Conservation (phyloP, 2,888 invertebrate genomes). For the Elysia crispata region DNA sequence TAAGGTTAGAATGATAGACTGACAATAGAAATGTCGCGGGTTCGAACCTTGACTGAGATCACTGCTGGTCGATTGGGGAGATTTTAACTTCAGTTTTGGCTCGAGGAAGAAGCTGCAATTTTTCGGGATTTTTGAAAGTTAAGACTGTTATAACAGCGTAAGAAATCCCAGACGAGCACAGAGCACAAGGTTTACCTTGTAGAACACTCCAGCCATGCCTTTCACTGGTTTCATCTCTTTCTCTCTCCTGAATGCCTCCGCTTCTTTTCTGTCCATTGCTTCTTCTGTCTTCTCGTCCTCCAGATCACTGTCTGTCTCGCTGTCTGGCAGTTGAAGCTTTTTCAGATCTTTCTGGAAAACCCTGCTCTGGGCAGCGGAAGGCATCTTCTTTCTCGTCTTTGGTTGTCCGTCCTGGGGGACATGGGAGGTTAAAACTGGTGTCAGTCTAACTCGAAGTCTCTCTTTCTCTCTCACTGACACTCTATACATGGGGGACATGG, state of each 20-base stretch:
- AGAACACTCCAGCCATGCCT: constrained; percentile 72
- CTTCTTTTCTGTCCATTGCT: constrained; percentile 38
- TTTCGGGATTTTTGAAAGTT: too few relatives aligned
- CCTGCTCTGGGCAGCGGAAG: constrained; percentile 64
- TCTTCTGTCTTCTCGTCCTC: constrained; percentile 59
- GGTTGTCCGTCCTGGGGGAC: not conserved
- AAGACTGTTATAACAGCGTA: too few relatives aligned
- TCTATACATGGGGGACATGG: too few relatives aligned
- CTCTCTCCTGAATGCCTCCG: constrained; percentile 61
- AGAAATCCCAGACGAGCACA: too few relatives aligned
- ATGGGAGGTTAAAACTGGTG: not conserved
- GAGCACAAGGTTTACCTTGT: constrained; percentile 69
- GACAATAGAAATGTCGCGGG: too few relatives aligned
- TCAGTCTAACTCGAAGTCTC: not conserved
- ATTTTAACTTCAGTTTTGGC: too few relatives aligned
- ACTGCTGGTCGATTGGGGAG: too few relatives aligned
- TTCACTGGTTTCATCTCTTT: constrained; percentile 70
- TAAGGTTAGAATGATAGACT: too few relatives aligned
- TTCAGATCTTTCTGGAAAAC: constrained; percentile 67
- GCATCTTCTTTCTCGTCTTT: constrained; percentile 25
- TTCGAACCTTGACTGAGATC: too few relatives aligned
- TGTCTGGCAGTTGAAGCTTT: constrained; percentile 62
- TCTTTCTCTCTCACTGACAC: too few relatives aligned
- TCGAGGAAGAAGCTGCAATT: too few relatives aligned
- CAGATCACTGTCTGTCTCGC: constrained; percentile 58